Evolutionary conservation across 2,888 invertebrate genomes (phyloP).

Genomic region (Saturnia pavonia): DNA sequence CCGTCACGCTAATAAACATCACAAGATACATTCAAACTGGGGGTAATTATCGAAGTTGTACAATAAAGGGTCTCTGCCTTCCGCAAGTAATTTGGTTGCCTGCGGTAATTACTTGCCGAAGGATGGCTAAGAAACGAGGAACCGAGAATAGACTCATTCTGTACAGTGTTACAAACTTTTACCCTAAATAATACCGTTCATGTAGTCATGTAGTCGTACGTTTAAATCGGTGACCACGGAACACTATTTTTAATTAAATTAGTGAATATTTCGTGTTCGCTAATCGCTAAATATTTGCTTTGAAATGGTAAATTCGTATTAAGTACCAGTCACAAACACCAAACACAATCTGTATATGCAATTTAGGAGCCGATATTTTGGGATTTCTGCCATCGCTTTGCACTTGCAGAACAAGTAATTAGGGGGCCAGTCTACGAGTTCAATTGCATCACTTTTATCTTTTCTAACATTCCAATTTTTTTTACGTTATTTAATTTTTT

Average conservation of each 20-base stretch:
- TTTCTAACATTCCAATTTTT: too few relatives aligned
- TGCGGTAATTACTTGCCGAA: slow-evolving; percentile 16
- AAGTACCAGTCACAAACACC: too few relatives aligned
- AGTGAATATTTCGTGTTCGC: too few relatives aligned
- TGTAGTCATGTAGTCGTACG: neutral
- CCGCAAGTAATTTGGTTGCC: slow-evolving; percentile 26
- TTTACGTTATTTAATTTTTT: too few relatives aligned
- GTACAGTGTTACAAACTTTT: slow-evolving; percentile 6
- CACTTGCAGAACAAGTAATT: too few relatives aligned
- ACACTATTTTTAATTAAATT: neutral
- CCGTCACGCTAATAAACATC: slow-evolving; percentile 3
- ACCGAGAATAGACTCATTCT: slow-evolving; percentile 6
- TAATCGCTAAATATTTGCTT: too few relatives aligned
- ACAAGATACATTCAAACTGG: slow-evolving; percentile 7
- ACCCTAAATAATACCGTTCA: neutral
- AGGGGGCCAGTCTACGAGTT: too few relatives aligned
- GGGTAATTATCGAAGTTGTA: slow-evolving; percentile 23
- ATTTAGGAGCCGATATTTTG: too few relatives aligned
- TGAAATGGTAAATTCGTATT: too few relatives aligned
- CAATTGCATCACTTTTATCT: too few relatives aligned
- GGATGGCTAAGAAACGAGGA: slow-evolving; percentile 4
- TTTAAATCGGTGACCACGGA: neutral
- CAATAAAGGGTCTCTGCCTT: slow-evolving; percentile 18
- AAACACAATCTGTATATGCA: too few relatives aligned
- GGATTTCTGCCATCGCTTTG: too few relatives aligned